Percentiles rank a stretch among this genome's conserved stretches.
Conservation (phyloP, 2,888 invertebrate species). For the Pyrocoelia pectoralis region DNA sequence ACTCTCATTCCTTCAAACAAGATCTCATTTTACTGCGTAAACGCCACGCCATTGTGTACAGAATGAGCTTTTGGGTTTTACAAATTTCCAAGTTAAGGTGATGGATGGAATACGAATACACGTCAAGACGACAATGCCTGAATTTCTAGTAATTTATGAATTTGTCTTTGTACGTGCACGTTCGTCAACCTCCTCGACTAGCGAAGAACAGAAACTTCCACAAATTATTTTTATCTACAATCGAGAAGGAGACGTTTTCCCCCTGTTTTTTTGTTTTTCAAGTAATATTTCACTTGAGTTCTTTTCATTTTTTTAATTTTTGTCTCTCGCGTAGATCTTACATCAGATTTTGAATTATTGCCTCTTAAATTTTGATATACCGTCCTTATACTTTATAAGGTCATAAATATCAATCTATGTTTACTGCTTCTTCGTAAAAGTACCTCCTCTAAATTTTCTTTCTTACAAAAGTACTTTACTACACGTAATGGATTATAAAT, state of each 20-base stretch:
- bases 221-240: not conserved
- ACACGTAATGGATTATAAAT: not conserved
- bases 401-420: slow-evolving; percentile 45
- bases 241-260: not conserved
- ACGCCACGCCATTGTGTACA: slow-evolving; percentile 32
- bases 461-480: slow-evolving; percentile 13
- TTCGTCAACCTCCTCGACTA: not conserved
- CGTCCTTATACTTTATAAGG: slow-evolving; percentile 42
- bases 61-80: slow-evolving; percentile 26
- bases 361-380: slow-evolving; percentile 45
- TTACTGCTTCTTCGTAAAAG: slow-evolving; percentile 28
- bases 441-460: slow-evolving; percentile 17
- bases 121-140: slow-evolving; percentile 5
- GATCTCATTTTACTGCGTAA: slow-evolving; percentile 36
- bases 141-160: slow-evolving; percentile 4
- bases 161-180: not conserved
- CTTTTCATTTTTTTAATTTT: slow-evolving; percentile 23
- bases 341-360: slow-evolving; percentile 42
- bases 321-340: slow-evolving; percentile 23
- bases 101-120: slow-evolving; percentile 36
- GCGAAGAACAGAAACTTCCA: not conserved
- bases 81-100: slow-evolving; percentile 34
- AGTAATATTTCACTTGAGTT: slow-evolving; percentile 27
- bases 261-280: slow-evolving; percentile 24
- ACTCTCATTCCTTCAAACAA: slow-evolving; percentile 14